Conservation (phyloP, 2,888 invertebrate genomes). For the Heliothis peltigera region DNA sequence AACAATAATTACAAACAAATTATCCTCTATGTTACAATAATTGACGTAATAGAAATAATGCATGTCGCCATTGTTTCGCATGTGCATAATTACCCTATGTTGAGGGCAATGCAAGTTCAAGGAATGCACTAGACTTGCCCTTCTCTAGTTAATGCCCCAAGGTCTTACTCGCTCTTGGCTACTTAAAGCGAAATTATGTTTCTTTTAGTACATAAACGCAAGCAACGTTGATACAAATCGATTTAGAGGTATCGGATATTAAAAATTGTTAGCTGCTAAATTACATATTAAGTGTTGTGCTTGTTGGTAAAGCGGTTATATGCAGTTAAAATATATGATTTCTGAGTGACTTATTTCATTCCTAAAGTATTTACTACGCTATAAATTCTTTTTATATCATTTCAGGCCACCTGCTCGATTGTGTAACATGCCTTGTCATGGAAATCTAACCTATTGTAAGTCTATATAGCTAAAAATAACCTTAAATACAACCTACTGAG, state of each 20-base stretch:
- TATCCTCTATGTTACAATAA: not conserved
- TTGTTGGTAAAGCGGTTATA: no score
- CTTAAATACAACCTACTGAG: no score
- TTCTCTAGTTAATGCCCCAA: constrained; percentile 19
- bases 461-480: no score
- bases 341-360: not conserved
- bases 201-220: not conserved
- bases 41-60: constrained; percentile 17
- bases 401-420: not conserved
- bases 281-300: no score
- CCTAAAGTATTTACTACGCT: not conserved
- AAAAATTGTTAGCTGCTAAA: not conserved
- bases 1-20: constrained; percentile 15
- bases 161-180: constrained; percentile 10
- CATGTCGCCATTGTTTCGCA: constrained; percentile 20
- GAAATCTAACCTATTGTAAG: no score
- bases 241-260: not conserved
- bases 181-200: not conserved
- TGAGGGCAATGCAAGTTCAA: constrained; percentile 53
- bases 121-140: constrained; percentile 34
- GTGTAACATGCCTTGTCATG: not conserved
- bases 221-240: not conserved
- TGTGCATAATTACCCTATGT: constrained; percentile 32
- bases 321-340: not conserved
- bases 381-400: not conserved